Conservation (phyloP, 2,888 invertebrate species). For the Molorchus minor region DNA sequence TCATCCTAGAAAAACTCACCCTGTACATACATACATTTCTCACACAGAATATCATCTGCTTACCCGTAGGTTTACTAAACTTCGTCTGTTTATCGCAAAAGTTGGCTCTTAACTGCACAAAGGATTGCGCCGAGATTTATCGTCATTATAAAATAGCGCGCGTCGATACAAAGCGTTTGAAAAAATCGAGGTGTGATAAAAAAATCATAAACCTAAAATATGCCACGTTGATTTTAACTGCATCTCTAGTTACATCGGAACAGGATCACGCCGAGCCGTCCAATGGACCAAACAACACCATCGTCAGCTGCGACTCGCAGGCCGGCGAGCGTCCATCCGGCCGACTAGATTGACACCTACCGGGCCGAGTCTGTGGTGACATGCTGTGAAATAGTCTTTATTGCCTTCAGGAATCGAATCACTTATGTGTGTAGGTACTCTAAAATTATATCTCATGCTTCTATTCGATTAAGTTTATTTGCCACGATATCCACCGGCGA, state of each 20-base stretch:
- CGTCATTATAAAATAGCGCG: constrained; percentile 14
- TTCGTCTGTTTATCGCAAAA: too few relatives aligned
- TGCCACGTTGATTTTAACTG: constrained; percentile 59
- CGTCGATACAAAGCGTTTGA: constrained; percentile 17
- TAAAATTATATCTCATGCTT: constrained; percentile 51
- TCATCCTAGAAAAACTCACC: too few relatives aligned
- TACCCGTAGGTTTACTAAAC: too few relatives aligned
- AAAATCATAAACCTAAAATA: constrained; percentile 59
- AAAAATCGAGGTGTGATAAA: constrained; percentile 59
- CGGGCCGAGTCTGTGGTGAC: constrained; percentile 61
- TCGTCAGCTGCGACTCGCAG: constrained; percentile 29
- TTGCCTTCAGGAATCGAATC: constrained; percentile 60
- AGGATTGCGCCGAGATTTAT: constrained; percentile 8
- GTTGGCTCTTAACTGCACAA: too few relatives aligned
- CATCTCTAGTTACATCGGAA: constrained; percentile 59
- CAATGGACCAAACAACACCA: constrained; percentile 35
- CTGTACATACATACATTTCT: too few relatives aligned
- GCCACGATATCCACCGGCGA: constrained; percentile 32
- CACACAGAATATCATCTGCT: too few relatives aligned
- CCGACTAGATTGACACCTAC: constrained; percentile 59
- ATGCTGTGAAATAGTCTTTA: constrained; percentile 62
- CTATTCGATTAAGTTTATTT: constrained; percentile 52
- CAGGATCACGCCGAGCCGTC: constrained; percentile 57
- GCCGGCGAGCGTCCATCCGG: constrained; percentile 39
- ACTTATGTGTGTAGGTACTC: constrained; percentile 53